phyloP scores from a whole-genome alignment of 2,113 vertebrate species.

The Rousettus leschenaultii region DNA sequence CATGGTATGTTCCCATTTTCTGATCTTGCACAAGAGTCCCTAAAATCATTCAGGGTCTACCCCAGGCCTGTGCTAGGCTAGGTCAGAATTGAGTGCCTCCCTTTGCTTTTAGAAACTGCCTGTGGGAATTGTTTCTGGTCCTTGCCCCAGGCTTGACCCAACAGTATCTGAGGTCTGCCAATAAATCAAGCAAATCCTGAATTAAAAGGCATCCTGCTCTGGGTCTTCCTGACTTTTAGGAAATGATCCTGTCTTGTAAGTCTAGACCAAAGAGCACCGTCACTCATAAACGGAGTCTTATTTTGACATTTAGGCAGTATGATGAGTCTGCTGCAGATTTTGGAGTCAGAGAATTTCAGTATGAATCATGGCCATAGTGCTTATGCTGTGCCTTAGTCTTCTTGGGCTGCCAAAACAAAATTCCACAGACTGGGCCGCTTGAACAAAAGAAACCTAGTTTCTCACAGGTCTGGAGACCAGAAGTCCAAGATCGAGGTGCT shows the following conservation, averaged over 20 bases:
- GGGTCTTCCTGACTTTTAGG: neutral
- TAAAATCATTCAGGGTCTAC: neutral
- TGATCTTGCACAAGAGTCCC: neutral
- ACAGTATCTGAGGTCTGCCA: neutral
- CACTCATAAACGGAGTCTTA: neutral
- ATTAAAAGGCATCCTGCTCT: neutral
- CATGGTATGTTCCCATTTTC: neutral
- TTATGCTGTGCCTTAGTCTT: neutral
- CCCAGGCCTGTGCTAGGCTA: neutral
- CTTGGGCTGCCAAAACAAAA: neutral
- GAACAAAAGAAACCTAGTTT: too few species aligned
- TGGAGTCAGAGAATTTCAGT: neutral
- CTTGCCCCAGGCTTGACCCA: neutral
- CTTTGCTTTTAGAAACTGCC: neutral
- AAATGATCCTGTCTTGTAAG: neutral
- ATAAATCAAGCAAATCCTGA: neutral
- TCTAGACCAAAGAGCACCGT: neutral
- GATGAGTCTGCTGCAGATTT: too few species aligned
- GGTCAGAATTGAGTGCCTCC: neutral
- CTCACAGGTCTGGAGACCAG: too few species aligned
- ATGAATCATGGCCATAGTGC: neutral
- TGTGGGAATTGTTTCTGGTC: neutral
- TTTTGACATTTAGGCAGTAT: neutral
- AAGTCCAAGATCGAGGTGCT: too few species aligned
- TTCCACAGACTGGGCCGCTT: neutral